phyloP scores from a whole-genome alignment of 1,140 invertebrate genomes.

The Colletes gigas region DNA sequence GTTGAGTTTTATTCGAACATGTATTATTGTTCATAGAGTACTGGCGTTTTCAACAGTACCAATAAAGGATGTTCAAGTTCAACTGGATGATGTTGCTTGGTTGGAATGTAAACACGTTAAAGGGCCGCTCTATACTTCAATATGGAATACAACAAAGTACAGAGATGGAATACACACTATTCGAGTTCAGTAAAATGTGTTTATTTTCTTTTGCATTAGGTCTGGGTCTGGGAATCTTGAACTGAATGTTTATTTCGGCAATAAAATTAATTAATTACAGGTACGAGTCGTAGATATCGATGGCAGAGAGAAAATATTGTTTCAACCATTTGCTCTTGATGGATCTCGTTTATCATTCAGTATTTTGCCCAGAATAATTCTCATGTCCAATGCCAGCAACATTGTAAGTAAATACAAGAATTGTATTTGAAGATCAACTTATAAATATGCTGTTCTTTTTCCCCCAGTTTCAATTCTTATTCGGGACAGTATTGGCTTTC shows the following conservation, averaged over 20 bases:
- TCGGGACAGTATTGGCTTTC: conserved; percentile 83
- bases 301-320: conserved; percentile 82
- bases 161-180: conserved; percentile 86
- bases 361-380: conserved; percentile 85
- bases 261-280: conserved; percentile 72
- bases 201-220: neutral
- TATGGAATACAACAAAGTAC: conserved; percentile 88
- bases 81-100: conserved; percentile 86
- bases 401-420: conserved; percentile 84
- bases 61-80: conserved; percentile 84
- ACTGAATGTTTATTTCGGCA: neutral
- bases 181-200: conserved; percentile 79
- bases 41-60: conserved; percentile 87
- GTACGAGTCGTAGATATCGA: conserved; percentile 84
- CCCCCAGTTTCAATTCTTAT: conserved; percentile 87
- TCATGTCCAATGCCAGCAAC: conserved; percentile 88
- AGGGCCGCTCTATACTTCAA: conserved; percentile 87
- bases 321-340: conserved; percentile 91
- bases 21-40: conserved; percentile 81
- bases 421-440: conserved; percentile 6
- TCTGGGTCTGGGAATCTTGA: neutral
- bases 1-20: conserved; percentile 22
- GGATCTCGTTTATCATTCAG: conserved; percentile 85
- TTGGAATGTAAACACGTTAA: conserved; percentile 82
- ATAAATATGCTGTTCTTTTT: conserved; percentile 36